Evolutionary conservation across 1,140 invertebrate species (phyloP).

Genomic region (Hesperophylax magnus): DNA sequence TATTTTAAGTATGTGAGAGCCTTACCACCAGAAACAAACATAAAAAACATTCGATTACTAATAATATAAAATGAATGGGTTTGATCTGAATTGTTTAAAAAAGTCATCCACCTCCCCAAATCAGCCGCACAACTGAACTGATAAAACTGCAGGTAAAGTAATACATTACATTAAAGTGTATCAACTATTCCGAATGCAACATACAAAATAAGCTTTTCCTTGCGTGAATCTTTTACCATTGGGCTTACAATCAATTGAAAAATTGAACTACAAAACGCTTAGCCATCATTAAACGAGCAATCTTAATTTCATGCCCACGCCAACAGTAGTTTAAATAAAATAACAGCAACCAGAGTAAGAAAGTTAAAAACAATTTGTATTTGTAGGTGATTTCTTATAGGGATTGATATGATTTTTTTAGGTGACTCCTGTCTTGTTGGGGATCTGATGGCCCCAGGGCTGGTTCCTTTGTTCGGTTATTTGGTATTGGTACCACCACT

Average conservation of each 20-base stretch:
- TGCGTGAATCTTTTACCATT: not conserved
- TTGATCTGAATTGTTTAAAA: not conserved
- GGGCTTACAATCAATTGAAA: not conserved
- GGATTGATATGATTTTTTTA: not conserved
- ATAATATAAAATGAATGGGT: not conserved
- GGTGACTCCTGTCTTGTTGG: not conserved
- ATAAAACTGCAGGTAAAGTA: not conserved
- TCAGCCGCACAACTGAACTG: not conserved
- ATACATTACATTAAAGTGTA: not conserved
- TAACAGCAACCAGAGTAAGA: not conserved
- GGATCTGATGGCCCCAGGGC: not conserved
- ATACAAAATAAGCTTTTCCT: not conserved
- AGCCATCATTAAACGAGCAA: not conserved
- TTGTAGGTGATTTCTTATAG: not conserved
- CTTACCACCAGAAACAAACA: not conserved
- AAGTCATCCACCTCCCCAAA: not conserved
- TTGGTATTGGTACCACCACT: not conserved
- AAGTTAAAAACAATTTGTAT: not conserved
- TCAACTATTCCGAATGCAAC: not conserved
- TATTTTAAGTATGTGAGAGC: too few species aligned
- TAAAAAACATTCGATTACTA: not conserved
- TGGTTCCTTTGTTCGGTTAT: conserved; percentile 4
- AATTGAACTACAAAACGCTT: not conserved
- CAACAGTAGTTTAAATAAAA: not conserved
- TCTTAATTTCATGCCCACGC: not conserved